phyloP scores from a whole-genome alignment of 2,888 invertebrate genomes.

The Frankliniella fusca region DNA sequence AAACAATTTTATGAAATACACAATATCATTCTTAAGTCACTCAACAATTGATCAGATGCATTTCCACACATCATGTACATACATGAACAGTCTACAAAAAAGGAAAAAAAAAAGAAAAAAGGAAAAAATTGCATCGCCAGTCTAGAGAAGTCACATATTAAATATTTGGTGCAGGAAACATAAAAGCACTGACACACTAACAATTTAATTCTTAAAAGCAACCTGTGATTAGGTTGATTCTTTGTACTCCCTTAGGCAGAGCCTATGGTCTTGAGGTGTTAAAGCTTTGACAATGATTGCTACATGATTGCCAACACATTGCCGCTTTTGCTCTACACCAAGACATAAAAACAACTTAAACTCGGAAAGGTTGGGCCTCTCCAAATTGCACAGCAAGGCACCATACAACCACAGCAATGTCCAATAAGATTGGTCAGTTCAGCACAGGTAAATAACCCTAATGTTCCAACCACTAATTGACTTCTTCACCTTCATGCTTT shows the following conservation, averaged over 20 bases:
- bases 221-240: background rate
- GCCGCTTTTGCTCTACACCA: background rate
- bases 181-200: constrained; percentile 20
- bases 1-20: constrained; percentile 12
- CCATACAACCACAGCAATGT: constrained; percentile 22
- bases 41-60: constrained; percentile 11
- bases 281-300: constrained; percentile 8
- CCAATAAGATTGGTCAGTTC: constrained; percentile 17
- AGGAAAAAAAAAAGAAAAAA: background rate
- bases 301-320: constrained; percentile 23
- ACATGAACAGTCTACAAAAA: constrained; percentile 3
- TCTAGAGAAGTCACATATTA: constrained; percentile 24
- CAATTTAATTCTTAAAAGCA: constrained; percentile 17
- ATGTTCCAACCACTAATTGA: constrained; percentile 5
- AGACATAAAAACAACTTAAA: constrained; percentile 14
- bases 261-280: constrained; percentile 24
- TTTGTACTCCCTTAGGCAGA: constrained; percentile 24
- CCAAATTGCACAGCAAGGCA: constrained; percentile 6
- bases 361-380: background rate
- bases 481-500: constrained; percentile 30
- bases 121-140: background rate
- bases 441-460: background rate
- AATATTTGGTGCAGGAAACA: constrained; percentile 25
- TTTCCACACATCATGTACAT: constrained; percentile 4
- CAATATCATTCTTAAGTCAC: constrained; percentile 18